A percentile compares a stretch with the other conserved stretches of the same genome.
These are phyloP conservation scores for Ylistrum balloti DNA, from an alignment of 1,140 invertebrate species.

Conservation along the genomic window DNA sequence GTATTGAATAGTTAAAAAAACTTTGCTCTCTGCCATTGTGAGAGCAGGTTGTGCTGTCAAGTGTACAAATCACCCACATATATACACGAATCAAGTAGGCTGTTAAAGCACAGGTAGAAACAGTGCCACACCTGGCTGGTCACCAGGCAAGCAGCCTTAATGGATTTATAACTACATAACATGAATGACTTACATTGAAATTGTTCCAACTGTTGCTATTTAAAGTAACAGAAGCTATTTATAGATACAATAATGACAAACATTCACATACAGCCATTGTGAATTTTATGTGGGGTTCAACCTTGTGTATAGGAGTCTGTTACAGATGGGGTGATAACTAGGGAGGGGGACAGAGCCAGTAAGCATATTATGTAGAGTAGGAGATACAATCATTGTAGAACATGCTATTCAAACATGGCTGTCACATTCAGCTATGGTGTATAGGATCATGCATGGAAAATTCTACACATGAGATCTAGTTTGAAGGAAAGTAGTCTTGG, in stretches of 20 bases:
- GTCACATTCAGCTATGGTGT: too few species aligned
- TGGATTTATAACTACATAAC: constrained; percentile 15
- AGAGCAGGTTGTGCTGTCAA: not conserved
- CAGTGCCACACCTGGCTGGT: not conserved
- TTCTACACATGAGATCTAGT: not conserved
- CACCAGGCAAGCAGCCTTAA: not conserved
- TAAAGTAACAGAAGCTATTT: constrained; percentile 35
- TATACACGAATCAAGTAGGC: not conserved
- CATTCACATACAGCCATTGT: not conserved
- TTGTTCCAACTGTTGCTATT: not conserved
- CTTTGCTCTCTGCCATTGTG: not conserved
- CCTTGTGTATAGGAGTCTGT: not conserved
- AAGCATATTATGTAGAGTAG: not conserved
- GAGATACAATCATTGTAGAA: not conserved
- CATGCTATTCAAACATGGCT: not conserved
- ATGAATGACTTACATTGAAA: constrained; percentile 7
- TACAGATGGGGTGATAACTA: not conserved
- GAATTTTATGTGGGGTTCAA: not conserved
- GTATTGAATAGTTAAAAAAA: not conserved
- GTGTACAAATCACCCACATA: not conserved
- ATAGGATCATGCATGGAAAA: not conserved
- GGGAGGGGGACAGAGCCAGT: not conserved
- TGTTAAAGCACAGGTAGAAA: not conserved
- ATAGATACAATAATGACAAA: not conserved
- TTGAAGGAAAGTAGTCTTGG: too few species aligned